Evolutionary conservation across 2,113 vertebrate species (phyloP), one percentile per base, ranked within the genome.

Genomic region (Psammodynastes pulverulentus): DNA sequence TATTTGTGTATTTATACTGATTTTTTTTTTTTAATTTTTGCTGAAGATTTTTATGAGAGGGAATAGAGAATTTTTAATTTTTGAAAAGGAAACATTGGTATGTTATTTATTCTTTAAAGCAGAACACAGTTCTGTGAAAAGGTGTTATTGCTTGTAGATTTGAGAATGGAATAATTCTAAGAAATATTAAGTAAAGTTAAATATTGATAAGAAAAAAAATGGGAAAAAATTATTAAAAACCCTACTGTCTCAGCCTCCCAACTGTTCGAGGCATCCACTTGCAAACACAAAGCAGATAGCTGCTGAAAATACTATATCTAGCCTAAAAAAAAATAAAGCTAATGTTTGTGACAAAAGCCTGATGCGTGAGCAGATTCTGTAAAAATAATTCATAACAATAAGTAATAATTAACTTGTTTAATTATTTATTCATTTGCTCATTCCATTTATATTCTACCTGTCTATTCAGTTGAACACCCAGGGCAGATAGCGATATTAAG

Each of bases 1-100:
- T 84, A 43, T 46, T 85, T 45, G 4, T 34, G 1, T 87, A 51
- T n/a, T 94, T 87, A 85, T 21, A 53, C 93, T 90, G 34, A 86
- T 21, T 51, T 53, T 84, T 90, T n/a, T n/a, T n/a, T n/a, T n/a
- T n/a, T n/a, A n/a, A 51, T n/a, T 94, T 87, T 79, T 21, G 49
- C 93, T 90, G 34, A 86, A 49, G 48, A 49, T 49, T 49, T 84
- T 88, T 54, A 19, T 34, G 51, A 39, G n/a, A 19, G 9, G 26
- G 29, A 54, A 26, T 19, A 7, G 34, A n/a, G 7, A 46, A 46
- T 67, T 72, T 87, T 15, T 12, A 26, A 19, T 87, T 87, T 87
- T n/a, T 29, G 4, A 91, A 67, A 62, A 39, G 85, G 4, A 24
- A 13, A 91, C 13, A 15, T 23, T 53, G n/a, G 54, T 56, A 46